Evolutionary conservation across 2,113 vertebrate genomes (phyloP).

Genomic region (Vidua macroura): DNA sequence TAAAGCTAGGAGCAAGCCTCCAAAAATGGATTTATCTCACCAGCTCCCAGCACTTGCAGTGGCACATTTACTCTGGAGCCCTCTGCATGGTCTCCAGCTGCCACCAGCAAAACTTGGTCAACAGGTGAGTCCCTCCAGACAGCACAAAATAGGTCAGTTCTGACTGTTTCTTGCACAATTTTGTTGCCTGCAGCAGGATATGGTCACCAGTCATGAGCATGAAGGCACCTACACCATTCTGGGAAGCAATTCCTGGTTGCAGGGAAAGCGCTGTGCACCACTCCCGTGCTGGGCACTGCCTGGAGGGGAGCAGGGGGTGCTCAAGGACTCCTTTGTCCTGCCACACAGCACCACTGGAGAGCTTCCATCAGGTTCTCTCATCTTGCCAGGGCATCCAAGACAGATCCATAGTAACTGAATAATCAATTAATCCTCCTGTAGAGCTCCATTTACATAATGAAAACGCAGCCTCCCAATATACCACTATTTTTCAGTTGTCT

Average conservation of each 20-base stretch:
- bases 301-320: not conserved
- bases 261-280: not conserved
- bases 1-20: not conserved
- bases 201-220: not conserved
- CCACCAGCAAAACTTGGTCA: not conserved
- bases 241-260: not conserved
- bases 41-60: not conserved
- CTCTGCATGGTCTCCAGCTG: not conserved
- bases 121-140: not conserved
- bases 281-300: not conserved
- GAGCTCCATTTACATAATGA: conserved; percentile 81
- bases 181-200: not conserved
- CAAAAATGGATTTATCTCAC: not conserved
- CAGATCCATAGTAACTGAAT: conserved; percentile 72
- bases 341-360: conserved; percentile 43
- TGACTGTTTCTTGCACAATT: not conserved
- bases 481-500: conserved; percentile 71
- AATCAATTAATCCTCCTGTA: conserved; percentile 77
- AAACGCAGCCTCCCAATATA: conserved; percentile 67
- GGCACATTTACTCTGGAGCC: not conserved
- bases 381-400: conserved; percentile 68
- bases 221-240: not conserved
- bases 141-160: not conserved
- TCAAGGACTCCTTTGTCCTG: conserved; percentile 26
- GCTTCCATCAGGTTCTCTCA: conserved; percentile 58